Evolutionary conservation across 2,113 vertebrate species (phyloP).

Genomic region (Python bivittatus): DNA sequence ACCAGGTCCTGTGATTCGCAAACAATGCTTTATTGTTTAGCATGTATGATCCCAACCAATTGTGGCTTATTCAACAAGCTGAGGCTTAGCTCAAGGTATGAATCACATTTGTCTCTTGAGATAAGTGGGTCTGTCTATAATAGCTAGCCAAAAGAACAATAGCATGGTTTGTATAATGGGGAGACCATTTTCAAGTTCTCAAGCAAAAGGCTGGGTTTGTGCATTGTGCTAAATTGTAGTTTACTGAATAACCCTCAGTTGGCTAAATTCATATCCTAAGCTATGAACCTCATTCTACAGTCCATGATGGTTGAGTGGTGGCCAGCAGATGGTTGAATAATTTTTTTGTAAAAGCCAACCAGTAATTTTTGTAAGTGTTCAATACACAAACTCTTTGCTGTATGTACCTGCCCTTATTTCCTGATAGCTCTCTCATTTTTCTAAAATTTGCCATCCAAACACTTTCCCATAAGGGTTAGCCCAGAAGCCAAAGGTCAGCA

Average conservation of each 20-base stretch:
- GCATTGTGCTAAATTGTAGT: not conserved
- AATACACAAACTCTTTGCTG: not conserved
- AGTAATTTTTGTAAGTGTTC: not conserved
- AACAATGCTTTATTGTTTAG: not conserved
- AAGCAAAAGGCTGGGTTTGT: not conserved
- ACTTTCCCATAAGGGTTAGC: not conserved
- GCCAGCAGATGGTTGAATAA: not conserved
- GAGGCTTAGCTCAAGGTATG: not conserved
- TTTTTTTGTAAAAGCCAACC: not conserved
- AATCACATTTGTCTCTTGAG: not conserved
- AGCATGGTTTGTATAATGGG: not conserved
- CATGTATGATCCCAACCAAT: not conserved
- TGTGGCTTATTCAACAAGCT: not conserved
- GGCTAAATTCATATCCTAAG: not conserved
- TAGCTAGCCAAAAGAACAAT: not conserved
- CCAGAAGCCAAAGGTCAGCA: not conserved
- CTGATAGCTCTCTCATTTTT: not conserved
- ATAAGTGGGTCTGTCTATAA: not conserved
- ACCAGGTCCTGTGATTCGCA: not conserved
- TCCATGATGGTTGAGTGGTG: not conserved
- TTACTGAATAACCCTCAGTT: not conserved
- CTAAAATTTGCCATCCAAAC: not conserved
- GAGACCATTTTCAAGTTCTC: not conserved
- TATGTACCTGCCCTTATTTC: not conserved
- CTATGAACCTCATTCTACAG: not conserved